Percentiles rank a stretch among this genome's conserved stretches.
phyloP scores from a whole-genome alignment of 2,113 vertebrate species.

The Muntiacus muntjak region DNA sequence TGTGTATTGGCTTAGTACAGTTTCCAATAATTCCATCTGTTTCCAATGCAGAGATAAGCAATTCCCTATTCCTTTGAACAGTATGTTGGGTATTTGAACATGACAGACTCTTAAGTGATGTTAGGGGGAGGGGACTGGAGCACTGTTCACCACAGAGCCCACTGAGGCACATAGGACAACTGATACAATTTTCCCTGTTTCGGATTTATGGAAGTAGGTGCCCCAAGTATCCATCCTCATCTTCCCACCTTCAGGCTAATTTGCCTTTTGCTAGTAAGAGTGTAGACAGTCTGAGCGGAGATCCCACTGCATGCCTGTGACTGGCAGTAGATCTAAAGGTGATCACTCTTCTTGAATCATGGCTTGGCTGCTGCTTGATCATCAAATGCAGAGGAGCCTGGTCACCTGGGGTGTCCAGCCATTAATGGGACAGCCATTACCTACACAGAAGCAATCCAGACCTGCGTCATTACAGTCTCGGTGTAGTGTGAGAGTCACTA shows the following conservation, averaged over 20 bases:
- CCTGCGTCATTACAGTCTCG: not conserved
- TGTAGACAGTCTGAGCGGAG: not conserved
- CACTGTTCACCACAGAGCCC: not conserved
- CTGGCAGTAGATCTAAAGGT: not conserved
- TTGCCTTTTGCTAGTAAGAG: not conserved
- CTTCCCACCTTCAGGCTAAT: not conserved
- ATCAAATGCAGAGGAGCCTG: not conserved
- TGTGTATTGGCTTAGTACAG: not conserved
- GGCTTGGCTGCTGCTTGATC: not conserved
- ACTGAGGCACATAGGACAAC: not conserved
- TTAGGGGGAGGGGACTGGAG: not conserved
- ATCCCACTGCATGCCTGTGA: not conserved
- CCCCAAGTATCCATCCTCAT: not conserved
- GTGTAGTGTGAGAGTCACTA: not conserved
- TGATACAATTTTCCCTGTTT: not conserved
- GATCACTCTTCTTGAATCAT: not conserved
- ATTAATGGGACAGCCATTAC: not conserved
- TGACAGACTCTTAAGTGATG: not conserved
- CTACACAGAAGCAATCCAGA: not conserved
- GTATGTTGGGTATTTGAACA: not conserved
- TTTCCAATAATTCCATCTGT: slow-evolving; percentile 23
- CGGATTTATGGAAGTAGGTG: not conserved
- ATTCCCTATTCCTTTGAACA: not conserved
- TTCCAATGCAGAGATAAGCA: not conserved
- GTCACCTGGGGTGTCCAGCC: not conserved